Base-by-base conservation (phyloP, 2,113 vertebrate species). In the Greenwoodochromis staneri region DNA sequence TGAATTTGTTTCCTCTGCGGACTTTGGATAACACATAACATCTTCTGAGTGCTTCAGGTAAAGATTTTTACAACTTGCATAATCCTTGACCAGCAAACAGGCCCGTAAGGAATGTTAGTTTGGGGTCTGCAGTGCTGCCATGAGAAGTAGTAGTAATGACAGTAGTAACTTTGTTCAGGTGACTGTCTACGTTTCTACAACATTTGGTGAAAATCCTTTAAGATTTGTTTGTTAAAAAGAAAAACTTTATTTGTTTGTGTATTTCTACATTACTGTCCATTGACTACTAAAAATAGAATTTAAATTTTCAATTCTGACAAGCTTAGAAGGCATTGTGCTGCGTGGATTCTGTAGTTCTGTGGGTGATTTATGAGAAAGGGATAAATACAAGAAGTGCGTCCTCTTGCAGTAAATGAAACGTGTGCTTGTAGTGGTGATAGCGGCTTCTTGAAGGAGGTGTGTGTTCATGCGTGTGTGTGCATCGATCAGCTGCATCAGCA, bases 401-500 rank as follows among this genome's bases (percentile, higher is more conserved):
- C 10, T 85, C 36, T 54, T 81, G 7, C 53, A 51, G 69, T 49
- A 53, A 81, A 29, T 71, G 51, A 82, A 45, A 19, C 81, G 53
- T 83, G 81, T 61, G 78, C 73, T 21, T 49, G 24, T 29, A 63
- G 49, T 80, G 49, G 47, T 86, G 29, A 61, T 5, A 14, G 42
- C 40, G 66, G 29, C 40, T 69, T 36, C 36, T 81, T 84, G 69
- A 83, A 55, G 38, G 66, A 73, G 45, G 21, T 47, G 69, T 71
- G 84, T 89, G 78, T 63, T 55, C 31, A 5, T 85, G 49, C 76
- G 45, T 85, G 21, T 61, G 24, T 78, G 53, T 59, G 42, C 71
- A 17, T n/a, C 51, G 51, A 85, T 54, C 21, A 27, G 19, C 38
- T 87, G 49, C 55, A 81, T 97, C 97, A 98, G 95, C 83, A 95